phyloP scores from a whole-genome alignment of 1,140 invertebrate species.

The Drosophila melanogaster region Release_6_plus_ISO1_MT NT_033777.3:16328001-16328500 shows the following conservation, averaged over 20 bases:
- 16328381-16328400: not conserved
- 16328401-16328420: not conserved
- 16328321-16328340: constrained; percentile 61
- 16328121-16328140: constrained; percentile 16
- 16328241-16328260: constrained; percentile 61
- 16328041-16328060: constrained; percentile 23
- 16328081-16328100: constrained; percentile 32
- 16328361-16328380: constrained; percentile 62
- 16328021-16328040: constrained; percentile 28
- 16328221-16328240: constrained; percentile 70
- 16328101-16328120: constrained; percentile 14
- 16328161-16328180: not conserved
- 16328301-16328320: constrained; percentile 74
- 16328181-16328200: not conserved
- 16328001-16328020: constrained; percentile 31
- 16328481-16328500: constrained; percentile 54
- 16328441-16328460: constrained; percentile 49
- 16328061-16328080: constrained; percentile 15
- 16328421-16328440: constrained; percentile 6
- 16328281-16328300: constrained; percentile 55
- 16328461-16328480: constrained; percentile 69
- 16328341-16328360: constrained; percentile 37
- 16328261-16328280: not conserved
- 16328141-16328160: constrained; percentile 4
- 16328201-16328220: constrained; percentile 55